These are phyloP conservation scores for Zaprionus davidi DNA, from an alignment of 1,140 invertebrate species.

Conservation along the genomic window DNA sequence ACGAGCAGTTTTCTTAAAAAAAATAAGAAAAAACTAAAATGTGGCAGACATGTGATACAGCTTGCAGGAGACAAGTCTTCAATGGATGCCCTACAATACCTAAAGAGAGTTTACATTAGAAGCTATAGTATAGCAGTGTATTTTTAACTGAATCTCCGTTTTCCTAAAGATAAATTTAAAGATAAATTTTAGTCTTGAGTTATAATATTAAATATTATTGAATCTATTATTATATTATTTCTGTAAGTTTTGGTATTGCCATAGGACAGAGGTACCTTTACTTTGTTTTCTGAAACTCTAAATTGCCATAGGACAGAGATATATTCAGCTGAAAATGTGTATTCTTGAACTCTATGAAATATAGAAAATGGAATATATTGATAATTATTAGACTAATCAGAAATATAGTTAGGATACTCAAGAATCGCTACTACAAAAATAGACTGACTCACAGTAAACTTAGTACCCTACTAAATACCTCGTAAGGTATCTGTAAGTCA, in stretches of 20 bases:
- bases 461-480: not conserved
- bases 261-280: too few relatives aligned
- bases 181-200: too few relatives aligned
- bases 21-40: constrained; percentile 10
- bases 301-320: too few relatives aligned
- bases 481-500: not conserved
- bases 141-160: not conserved
- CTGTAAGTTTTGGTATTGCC: too few relatives aligned
- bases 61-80: not conserved
- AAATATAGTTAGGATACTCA: not conserved
- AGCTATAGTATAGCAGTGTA: not conserved
- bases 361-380: too few relatives aligned
- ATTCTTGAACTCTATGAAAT: too few relatives aligned
- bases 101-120: not conserved
- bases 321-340: too few relatives aligned
- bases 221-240: too few relatives aligned
- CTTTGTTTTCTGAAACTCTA: too few relatives aligned
- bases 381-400: not conserved
- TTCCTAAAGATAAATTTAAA: too few relatives aligned
- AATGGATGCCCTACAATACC: constrained; percentile 1
- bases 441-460: not conserved
- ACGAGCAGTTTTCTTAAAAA: constrained; percentile 52
- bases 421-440: not conserved
- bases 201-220: too few relatives aligned
- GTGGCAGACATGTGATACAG: constrained; percentile 11